Conservation (phyloP, 2,888 invertebrate species). For the Agrochola litura region DNA sequence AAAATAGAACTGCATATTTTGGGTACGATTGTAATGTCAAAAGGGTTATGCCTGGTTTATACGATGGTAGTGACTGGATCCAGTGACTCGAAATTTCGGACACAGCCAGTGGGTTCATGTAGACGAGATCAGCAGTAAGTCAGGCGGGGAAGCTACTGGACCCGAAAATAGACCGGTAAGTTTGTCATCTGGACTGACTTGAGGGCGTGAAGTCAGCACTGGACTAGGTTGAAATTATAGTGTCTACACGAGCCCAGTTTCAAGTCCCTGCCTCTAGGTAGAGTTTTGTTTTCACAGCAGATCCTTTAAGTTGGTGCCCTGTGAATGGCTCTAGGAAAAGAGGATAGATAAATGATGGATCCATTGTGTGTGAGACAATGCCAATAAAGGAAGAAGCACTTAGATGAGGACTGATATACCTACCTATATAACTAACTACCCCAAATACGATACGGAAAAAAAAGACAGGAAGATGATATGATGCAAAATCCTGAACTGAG, state of each 20-base stretch:
- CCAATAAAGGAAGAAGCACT: background rate
- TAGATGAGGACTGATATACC: background rate
- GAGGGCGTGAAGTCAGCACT: too few relatives aligned
- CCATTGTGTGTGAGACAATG: background rate
- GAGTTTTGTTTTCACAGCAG: background rate
- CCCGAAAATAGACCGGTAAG: too few relatives aligned
- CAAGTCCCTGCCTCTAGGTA: too few relatives aligned
- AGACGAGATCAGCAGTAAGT: too few relatives aligned
- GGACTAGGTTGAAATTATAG: too few relatives aligned
- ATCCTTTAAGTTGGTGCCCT: background rate
- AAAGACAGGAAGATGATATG: background rate
- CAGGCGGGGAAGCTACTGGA: too few relatives aligned
- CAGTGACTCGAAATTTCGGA: too few relatives aligned
- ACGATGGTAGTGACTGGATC: too few relatives aligned
- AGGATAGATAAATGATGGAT: background rate
- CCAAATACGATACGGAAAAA: background rate
- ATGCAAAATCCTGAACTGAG: background rate
- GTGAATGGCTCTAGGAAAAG: background rate
- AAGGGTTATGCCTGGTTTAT: background rate
- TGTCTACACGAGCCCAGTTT: too few relatives aligned
- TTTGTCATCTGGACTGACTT: too few relatives aligned
- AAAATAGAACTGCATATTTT: slow-evolving; percentile 18
- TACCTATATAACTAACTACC: background rate
- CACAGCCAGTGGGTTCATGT: too few relatives aligned
- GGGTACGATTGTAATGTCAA: background rate